These are phyloP conservation scores for Eudemis profundana DNA, from an alignment of 2,888 invertebrate genomes.

Conservation along the genomic window DNA sequence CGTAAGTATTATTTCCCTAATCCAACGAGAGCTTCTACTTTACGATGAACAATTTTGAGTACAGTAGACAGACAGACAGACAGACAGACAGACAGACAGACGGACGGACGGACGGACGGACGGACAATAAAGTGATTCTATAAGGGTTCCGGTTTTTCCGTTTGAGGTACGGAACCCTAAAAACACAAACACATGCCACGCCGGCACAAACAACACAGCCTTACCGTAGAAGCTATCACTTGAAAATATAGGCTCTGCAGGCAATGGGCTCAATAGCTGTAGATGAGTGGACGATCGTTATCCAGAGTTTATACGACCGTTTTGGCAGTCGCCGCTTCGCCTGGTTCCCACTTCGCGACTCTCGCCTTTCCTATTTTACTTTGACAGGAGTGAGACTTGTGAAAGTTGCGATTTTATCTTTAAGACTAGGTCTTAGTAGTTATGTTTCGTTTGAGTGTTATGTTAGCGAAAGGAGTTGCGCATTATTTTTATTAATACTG, in stretches of 20 bases:
- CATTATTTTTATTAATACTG: no score
- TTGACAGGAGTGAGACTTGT: constrained; percentile 13
- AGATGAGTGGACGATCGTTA: constrained; percentile 66
- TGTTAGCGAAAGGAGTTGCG: no score
- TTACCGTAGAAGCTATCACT: constrained; percentile 43
- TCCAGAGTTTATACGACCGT: constrained; percentile 59
- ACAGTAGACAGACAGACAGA: no score
- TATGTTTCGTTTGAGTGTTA: neutral
- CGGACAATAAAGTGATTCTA: no score
- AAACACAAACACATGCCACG: no score
- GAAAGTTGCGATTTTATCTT: constrained; percentile 21
- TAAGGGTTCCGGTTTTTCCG: no score
- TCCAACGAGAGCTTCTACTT: no score
- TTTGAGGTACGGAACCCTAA: no score
- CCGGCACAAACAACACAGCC: constrained; percentile 16
- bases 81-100: no score
- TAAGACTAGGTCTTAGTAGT: neutral
- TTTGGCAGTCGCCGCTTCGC: constrained; percentile 50
- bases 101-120: no score
- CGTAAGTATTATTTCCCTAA: no score
- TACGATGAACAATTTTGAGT: no score
- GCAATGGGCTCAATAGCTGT: constrained; percentile 67
- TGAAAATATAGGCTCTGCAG: constrained; percentile 67
- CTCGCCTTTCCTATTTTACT: constrained; percentile 29
- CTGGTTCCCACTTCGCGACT: constrained; percentile 13